Conservation (phyloP, 2,797 vertebrate species). For the Anabacerthia variegaticeps region DNA sequence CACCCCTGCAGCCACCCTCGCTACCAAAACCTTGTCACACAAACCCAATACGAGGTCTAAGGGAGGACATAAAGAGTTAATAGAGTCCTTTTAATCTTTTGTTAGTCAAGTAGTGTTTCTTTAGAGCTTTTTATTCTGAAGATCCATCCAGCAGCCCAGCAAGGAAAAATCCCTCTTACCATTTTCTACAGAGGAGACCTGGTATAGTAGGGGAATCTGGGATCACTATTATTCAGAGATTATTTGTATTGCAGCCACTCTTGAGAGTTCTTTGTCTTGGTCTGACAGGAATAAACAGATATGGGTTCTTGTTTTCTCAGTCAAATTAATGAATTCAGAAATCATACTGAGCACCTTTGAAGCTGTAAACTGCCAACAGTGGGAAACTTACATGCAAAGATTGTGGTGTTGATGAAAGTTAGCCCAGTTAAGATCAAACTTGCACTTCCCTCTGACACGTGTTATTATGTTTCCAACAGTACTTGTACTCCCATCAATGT, state of each 20-base stretch:
- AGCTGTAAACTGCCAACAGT: background rate
- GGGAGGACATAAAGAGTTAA: background rate
- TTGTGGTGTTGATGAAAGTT: background rate
- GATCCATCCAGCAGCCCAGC: background rate
- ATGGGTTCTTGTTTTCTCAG: background rate
- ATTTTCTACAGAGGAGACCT: background rate
- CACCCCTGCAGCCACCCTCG: background rate
- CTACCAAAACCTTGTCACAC: background rate
- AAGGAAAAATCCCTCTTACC: background rate
- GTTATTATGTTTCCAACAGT: background rate
- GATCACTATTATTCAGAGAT: background rate
- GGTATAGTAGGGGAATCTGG: background rate
- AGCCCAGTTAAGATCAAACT: background rate
- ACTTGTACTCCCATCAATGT: background rate
- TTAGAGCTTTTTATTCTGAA: background rate
- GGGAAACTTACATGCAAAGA: background rate
- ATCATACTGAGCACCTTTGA: background rate
- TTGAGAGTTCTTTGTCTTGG: background rate
- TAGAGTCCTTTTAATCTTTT: background rate
- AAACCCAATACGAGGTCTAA: background rate
- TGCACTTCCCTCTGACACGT: background rate
- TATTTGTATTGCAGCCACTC: background rate
- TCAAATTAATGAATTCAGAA: background rate
- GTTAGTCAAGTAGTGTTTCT: background rate
- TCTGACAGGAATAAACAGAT: background rate